These are phyloP conservation scores for Polia nebulosa DNA, from an alignment of 2,888 invertebrate genomes.

Conservation along the genomic window DNA sequence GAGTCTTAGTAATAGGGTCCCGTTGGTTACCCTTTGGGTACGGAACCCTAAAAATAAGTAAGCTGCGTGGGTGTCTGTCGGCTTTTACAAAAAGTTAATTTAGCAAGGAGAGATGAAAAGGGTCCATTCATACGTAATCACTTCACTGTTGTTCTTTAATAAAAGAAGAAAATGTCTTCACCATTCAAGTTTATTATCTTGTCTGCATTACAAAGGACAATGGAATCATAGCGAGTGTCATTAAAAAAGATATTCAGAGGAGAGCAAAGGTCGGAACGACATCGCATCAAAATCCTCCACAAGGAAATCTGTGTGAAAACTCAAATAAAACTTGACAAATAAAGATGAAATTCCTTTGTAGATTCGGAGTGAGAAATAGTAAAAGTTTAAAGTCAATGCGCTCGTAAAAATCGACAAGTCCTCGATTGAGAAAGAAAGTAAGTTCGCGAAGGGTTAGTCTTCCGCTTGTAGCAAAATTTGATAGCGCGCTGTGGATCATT, in stretches of 20 bases:
- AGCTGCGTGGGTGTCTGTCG: constrained; percentile 4
- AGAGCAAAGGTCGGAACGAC: constrained; percentile 29
- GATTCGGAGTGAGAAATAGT: constrained; percentile 42
- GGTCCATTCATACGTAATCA: constrained; percentile 2
- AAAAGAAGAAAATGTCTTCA: constrained; percentile 21
- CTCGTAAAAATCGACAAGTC: constrained; percentile 59
- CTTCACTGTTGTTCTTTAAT: constrained; percentile 16
- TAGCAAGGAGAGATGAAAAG: constrained; percentile 1
- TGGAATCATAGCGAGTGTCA: constrained; percentile 28
- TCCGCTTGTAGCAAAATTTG: constrained; percentile 27
- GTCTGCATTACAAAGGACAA: constrained; percentile 50
- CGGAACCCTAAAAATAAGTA: too few relatives aligned
- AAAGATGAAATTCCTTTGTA: constrained; percentile 53
- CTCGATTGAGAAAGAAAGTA: constrained; percentile 44
- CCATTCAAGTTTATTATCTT: constrained; percentile 32
- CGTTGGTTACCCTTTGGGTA: too few relatives aligned
- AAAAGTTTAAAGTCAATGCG: constrained; percentile 63
- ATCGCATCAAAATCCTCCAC: constrained; percentile 32
- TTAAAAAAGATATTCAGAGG: constrained; percentile 42
- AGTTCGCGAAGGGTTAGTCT: constrained; percentile 44
- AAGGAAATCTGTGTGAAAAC: constrained; percentile 39
- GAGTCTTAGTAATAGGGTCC: too few relatives aligned
- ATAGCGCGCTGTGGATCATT: constrained; percentile 23
- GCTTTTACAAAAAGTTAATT: constrained; percentile 24
- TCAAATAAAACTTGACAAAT: constrained; percentile 27